Percentiles rank a stretch among this genome's conserved stretches.
Conservation (phyloP, 2,888 invertebrate species). For the Cancer borealis region DNA sequence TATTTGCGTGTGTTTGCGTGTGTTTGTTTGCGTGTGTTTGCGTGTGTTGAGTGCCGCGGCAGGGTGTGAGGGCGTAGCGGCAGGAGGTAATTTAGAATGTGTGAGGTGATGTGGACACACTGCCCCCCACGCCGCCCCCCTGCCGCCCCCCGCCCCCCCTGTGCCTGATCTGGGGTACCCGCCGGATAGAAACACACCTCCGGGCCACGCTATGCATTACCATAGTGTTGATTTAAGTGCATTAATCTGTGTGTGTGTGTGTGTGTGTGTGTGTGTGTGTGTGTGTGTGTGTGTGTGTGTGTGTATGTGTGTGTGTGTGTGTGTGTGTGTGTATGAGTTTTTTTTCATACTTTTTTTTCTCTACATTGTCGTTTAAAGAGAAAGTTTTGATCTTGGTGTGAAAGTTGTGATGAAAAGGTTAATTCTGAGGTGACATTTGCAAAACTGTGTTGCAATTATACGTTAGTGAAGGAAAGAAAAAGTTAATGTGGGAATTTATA, state of each 20-base stretch:
- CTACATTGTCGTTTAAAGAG: no score
- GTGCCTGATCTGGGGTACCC: conserved; percentile 72
- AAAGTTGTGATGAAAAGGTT: conserved; percentile 25
- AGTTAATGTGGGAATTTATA: not conserved
- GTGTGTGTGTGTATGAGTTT: not conserved
- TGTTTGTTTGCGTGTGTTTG: not conserved
- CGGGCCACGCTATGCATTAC: conserved; percentile 44
- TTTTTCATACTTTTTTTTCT: not conserved
- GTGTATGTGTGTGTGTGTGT: no score
- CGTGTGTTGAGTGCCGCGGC: not conserved
- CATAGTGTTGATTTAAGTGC: not conserved
- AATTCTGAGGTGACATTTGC: not conserved
- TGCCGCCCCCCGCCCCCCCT: conserved; percentile 25
- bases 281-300: conserved; percentile 9
- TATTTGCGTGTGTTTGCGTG: not conserved
- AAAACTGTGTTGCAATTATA: not conserved
- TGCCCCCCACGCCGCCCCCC: conserved; percentile 57
- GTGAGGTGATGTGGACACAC: conserved; percentile 2
- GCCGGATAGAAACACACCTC: conserved; percentile 60
- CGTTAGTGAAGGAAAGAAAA: not conserved
- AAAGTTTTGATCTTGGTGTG: not conserved
- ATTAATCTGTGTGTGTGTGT: not conserved
- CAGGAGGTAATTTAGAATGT: conserved; percentile 17
- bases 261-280: conserved; percentile 35
- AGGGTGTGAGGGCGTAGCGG: not conserved